Conservation (phyloP, 2,113 vertebrate genomes). For the Chloroceryle aenea region DNA sequence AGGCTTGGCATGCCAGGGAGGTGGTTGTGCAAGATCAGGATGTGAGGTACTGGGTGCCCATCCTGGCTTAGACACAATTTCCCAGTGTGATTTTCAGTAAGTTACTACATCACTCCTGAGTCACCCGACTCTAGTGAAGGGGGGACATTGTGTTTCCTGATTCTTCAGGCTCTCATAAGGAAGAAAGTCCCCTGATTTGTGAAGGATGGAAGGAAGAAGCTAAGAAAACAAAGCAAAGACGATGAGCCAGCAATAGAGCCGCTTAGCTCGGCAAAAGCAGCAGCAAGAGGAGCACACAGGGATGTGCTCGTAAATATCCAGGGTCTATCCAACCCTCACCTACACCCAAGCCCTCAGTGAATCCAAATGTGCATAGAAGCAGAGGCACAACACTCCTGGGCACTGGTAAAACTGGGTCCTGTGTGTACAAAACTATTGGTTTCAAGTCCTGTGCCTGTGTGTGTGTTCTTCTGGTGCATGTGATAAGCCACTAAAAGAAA, state of each 20-base stretch:
- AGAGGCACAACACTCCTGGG: not conserved
- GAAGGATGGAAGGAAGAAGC: not conserved
- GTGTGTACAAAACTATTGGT: not conserved
- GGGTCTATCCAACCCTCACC: not conserved
- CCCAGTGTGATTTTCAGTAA: not conserved
- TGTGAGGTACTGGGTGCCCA: not conserved
- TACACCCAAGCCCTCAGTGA: not conserved
- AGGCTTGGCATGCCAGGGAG: not conserved
- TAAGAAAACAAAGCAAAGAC: not conserved
- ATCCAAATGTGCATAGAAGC: not conserved
- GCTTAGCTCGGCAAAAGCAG: not conserved
- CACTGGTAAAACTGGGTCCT: not conserved
- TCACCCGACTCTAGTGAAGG: not conserved
- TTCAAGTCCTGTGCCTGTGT: not conserved
- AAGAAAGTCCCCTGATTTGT: not conserved
- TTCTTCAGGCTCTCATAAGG: not conserved
- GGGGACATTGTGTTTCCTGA: not conserved
- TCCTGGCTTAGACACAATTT: not conserved
- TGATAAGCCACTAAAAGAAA: constrained; percentile 20
- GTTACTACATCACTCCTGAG: not conserved
- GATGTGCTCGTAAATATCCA: not conserved
- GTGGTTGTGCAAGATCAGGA: not conserved
- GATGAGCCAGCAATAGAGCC: not conserved
- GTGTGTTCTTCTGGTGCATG: not conserved
- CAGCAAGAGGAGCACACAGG: not conserved